phyloP scores from a whole-genome alignment of 37 sponge, comb jelly and placozoan species.

The Petrosia ficiformis region DNA sequence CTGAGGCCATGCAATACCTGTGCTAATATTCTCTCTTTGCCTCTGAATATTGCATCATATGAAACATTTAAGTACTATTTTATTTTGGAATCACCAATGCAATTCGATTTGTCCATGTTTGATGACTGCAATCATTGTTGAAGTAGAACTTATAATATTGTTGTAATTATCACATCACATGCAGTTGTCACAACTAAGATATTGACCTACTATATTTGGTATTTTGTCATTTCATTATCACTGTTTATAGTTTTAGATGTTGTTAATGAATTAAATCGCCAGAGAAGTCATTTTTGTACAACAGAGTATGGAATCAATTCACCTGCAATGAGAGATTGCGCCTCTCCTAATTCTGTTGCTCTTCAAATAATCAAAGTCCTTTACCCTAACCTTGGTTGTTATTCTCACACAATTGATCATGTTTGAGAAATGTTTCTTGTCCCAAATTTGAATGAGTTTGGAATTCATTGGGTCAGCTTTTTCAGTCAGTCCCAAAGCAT shows the following conservation, averaged over 20 bases:
- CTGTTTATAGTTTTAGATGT: background rate
- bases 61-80: background rate
- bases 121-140: background rate
- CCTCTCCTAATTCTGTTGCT: constrained; percentile 5
- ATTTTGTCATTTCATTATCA: background rate
- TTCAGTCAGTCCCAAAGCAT: constrained; percentile 15
- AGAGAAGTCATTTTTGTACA: too few species aligned
- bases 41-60: background rate
- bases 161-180: background rate
- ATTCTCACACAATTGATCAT: constrained; percentile 19
- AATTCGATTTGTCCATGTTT: constrained; percentile 27
- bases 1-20: constrained; percentile 10
- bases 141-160: background rate
- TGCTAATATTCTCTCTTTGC: constrained; percentile 1
- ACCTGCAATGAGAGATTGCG: constrained; percentile 8
- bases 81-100: background rate
- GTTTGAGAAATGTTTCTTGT: constrained; percentile 12
- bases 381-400: constrained; percentile 17
- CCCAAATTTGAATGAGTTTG: constrained; percentile 9
- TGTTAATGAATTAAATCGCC: too few species aligned
- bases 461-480: constrained; percentile 11
- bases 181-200: too few species aligned
- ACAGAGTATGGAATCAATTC: too few species aligned
- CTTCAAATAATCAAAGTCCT: background rate
- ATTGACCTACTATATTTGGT: background rate